Percentiles rank a stretch among this genome's conserved stretches.
phyloP scores from a whole-genome alignment of 2,113 vertebrate species.

The Poeciliopsis turrubarensis region DNA sequence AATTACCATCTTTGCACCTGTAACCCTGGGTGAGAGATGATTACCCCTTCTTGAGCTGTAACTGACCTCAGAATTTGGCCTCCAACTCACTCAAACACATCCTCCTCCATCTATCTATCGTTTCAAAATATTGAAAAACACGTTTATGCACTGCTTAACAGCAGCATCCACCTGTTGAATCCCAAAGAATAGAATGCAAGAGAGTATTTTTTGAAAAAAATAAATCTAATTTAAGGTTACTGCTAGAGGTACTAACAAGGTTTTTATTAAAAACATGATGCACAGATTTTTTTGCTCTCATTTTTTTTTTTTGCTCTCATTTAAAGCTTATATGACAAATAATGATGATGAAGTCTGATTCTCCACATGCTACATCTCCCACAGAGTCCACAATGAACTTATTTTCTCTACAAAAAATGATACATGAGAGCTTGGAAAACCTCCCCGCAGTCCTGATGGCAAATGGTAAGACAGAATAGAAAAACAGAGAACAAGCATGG shows the following conservation, averaged over 20 bases:
- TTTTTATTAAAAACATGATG: conserved; percentile 12
- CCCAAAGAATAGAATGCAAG: neutral
- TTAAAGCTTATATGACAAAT: conserved; percentile 58
- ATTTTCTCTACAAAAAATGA: conserved; percentile 54
- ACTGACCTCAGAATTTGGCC: conserved; percentile 61
- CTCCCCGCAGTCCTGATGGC: conserved; percentile 28
- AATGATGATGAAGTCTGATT: conserved; percentile 67
- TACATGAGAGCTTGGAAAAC: conserved; percentile 46
- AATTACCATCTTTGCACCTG: conserved; percentile 70
- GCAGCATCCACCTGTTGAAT: neutral
- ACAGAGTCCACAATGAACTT: conserved; percentile 49
- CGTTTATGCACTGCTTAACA: conserved; percentile 2
- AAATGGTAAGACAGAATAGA: conserved; percentile 20
- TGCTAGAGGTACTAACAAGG: neutral
- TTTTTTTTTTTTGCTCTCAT: neutral
- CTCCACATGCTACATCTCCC: conserved; percentile 44
- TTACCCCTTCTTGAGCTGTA: conserved; percentile 71
- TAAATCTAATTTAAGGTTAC: neutral
- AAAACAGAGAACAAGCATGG: conserved; percentile 41
- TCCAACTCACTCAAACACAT: conserved; percentile 44
- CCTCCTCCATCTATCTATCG: conserved; percentile 34
- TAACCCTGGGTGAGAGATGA: conserved; percentile 72
- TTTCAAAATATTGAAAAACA: neutral
- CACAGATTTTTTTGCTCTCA: neutral
- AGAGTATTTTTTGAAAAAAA: neutral